Evolutionary conservation across 2,888 invertebrate species (phyloP).

Genomic region (Rhagium mordax): DNA sequence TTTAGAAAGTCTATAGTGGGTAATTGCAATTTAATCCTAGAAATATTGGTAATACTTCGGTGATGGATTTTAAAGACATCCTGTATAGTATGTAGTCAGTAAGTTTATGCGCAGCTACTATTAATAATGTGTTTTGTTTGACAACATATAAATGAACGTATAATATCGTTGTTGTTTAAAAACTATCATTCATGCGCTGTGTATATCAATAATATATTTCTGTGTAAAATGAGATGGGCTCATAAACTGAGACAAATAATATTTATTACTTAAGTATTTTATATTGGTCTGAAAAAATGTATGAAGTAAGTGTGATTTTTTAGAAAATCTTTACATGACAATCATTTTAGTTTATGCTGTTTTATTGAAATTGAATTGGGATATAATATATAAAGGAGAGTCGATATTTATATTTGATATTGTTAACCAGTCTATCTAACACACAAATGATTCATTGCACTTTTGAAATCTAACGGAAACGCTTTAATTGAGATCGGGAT

Average conservation of each 20-base stretch:
- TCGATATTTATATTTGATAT: constrained; percentile 56
- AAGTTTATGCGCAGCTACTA: constrained; percentile 12
- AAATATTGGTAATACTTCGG: no score
- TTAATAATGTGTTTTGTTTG: neutral
- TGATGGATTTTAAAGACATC: no score
- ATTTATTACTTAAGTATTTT: constrained; percentile 38
- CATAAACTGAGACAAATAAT: constrained; percentile 43
- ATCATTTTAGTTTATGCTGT: constrained; percentile 58
- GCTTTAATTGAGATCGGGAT: constrained; percentile 59
- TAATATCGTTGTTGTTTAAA: constrained; percentile 24
- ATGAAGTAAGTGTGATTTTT: constrained; percentile 58
- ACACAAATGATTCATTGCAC: constrained; percentile 23
- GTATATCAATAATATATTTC: constrained; percentile 34
- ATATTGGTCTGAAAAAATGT: constrained; percentile 50
- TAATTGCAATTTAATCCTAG: no score
- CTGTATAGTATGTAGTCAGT: neutral
- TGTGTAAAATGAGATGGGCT: constrained; percentile 37
- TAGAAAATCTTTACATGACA: constrained; percentile 60
- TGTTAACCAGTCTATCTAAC: constrained; percentile 40
- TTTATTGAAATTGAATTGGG: constrained; percentile 32
- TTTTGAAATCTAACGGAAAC: constrained; percentile 48
- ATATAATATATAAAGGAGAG: constrained; percentile 33
- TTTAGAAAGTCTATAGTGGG: no score
- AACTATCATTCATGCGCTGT: constrained; percentile 29
- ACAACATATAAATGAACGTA: constrained; percentile 17